phyloP scores from a whole-genome alignment of 2,113 vertebrate genomes.

The Brienomyrus longianalis region DNA sequence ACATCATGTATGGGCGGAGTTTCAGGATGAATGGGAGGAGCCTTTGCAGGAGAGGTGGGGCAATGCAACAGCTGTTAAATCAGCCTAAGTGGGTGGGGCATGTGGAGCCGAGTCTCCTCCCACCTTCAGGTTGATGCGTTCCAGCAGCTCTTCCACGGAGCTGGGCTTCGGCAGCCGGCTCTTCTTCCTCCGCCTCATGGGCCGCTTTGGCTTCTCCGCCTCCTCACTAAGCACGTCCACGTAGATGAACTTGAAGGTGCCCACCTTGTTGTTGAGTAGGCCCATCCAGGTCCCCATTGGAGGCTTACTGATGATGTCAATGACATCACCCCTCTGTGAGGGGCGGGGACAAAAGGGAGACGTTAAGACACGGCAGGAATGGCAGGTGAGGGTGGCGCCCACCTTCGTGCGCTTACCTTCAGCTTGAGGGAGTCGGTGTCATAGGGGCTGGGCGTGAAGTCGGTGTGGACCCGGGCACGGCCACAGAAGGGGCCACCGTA shows the following conservation, averaged over 20 bases:
- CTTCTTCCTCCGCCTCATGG: conserved; percentile 77
- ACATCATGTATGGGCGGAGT: neutral
- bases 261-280: conserved; percentile 93
- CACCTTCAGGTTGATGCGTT: conserved; percentile 92
- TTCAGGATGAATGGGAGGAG: neutral
- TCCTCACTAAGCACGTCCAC: conserved; percentile 90
- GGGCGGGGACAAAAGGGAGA: neutral
- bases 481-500: conserved; percentile 97
- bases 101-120: neutral
- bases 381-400: neutral
- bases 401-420: conserved; percentile 65
- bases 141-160: conserved; percentile 91
- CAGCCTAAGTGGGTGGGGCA: neutral
- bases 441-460: conserved; percentile 97
- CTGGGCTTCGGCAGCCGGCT: conserved; percentile 85
- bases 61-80: neutral
- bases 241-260: conserved; percentile 98
- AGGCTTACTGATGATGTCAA: conserved; percentile 97
- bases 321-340: conserved; percentile 87
- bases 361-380: neutral
- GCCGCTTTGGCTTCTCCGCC: conserved; percentile 87
- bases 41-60: neutral
- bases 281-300: conserved; percentile 99
- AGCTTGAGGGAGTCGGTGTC: conserved; percentile 95
- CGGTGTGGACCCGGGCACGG: conserved; percentile 86